These are phyloP conservation scores for Orthonevra nobilis DNA, from an alignment of 2,888 invertebrate species.

Conservation along the genomic window DNA sequence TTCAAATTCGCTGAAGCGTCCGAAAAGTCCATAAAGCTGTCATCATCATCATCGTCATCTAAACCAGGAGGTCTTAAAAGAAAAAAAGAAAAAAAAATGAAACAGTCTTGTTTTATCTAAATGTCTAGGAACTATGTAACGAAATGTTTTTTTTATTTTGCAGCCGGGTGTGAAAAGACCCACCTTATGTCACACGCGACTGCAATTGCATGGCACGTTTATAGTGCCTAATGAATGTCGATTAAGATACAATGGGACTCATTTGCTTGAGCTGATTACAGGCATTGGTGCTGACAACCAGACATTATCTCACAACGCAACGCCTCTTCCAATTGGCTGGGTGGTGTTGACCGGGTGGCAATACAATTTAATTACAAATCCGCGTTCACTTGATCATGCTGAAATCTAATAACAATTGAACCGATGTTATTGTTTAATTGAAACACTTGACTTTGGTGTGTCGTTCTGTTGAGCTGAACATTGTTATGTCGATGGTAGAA, in stretches of 20 bases:
- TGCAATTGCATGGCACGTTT: conserved; percentile 1
- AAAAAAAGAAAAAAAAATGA: no score
- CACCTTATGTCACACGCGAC: conserved; percentile 15
- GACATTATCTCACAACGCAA: conserved; percentile 1
- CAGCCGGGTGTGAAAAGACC: conserved; percentile 6
- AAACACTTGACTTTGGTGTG: conserved; percentile 42
- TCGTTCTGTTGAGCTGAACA: conserved; percentile 33
- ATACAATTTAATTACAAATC: conserved; percentile 62
- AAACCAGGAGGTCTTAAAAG: conserved; percentile 86
- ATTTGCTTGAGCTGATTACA: conserved; percentile 59
- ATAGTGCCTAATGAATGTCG: conserved; percentile 47
- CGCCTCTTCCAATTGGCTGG: conserved; percentile 7
- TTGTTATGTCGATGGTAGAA: no score
- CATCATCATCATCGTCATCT: conserved; percentile 88
- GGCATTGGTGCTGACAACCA: conserved; percentile 43
- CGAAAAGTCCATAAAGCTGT: conserved; percentile 87
- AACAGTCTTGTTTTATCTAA: no score
- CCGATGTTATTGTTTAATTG: conserved; percentile 59
- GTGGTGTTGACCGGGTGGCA: background rate
- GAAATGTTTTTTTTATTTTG: no score
- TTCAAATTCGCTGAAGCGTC: conserved; percentile 87
- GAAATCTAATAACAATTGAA: conserved; percentile 58
- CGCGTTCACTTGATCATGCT: conserved; percentile 30
- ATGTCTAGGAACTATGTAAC: no score
- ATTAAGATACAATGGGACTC: conserved; percentile 54